Percentiles rank a stretch among this genome's conserved stretches.
Conservation (phyloP, 2,113 vertebrate species). For the Seriola aureovittata region DNA sequence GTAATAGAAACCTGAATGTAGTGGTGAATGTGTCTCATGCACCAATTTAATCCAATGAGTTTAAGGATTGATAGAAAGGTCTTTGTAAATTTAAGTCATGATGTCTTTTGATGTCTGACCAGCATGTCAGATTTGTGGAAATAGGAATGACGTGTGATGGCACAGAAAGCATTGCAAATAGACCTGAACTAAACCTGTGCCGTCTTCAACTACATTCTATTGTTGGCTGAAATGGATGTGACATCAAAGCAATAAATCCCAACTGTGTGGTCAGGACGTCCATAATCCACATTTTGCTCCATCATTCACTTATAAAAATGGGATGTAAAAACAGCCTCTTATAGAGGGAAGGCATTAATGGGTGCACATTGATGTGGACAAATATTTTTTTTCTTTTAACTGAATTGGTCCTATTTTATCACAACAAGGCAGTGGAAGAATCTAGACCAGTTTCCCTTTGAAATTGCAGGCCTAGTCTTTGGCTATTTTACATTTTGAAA, state of each 20-base stretch:
- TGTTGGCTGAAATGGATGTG: not conserved
- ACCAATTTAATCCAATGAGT: no score
- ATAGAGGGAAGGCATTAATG: not conserved
- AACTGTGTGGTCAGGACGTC: not conserved
- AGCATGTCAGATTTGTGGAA: no score
- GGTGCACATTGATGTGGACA: not conserved
- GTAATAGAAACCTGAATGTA: no score
- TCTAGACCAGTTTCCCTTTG: conserved; percentile 41
- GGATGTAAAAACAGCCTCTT: conserved; percentile 23
- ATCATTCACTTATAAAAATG: conserved; percentile 23
- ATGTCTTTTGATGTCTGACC: not conserved
- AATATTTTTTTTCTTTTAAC: conserved; percentile 37
- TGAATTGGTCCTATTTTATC: conserved; percentile 57
- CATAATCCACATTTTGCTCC: not conserved
- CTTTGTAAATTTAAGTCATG: not conserved
- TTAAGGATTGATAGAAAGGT: not conserved
- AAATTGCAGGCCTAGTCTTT: conserved; percentile 65
- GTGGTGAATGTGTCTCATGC: no score
- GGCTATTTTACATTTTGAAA: conserved; percentile 58
- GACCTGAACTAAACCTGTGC: no score
- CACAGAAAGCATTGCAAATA: no score
- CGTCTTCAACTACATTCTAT: not conserved
- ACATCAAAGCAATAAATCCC: not conserved
- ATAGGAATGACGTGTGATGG: no score
- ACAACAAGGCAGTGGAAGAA: conserved; percentile 75